Conservation (phyloP, 2,797 vertebrate species). For the Menidia menidia region DNA sequence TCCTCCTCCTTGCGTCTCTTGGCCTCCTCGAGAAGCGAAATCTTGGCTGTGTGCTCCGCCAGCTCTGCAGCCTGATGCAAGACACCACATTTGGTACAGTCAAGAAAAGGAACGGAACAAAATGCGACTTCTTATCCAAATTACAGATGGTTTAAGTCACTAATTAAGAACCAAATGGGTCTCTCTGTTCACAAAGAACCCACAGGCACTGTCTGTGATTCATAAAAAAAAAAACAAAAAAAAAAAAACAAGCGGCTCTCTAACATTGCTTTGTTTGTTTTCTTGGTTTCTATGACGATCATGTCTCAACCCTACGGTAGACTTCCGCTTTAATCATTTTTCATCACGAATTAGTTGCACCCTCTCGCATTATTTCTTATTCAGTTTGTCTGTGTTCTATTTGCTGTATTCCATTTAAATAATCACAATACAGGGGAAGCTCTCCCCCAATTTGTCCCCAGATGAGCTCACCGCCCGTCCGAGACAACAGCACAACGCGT, state of each 20-base stretch:
- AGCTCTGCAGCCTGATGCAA: conserved; percentile 88
- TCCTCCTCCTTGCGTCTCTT: conserved; percentile 90
- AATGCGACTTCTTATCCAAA: neutral
- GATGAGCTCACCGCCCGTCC: neutral
- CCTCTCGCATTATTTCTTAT: no score
- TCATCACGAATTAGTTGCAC: no score
- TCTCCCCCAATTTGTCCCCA: neutral
- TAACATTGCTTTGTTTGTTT: no score
- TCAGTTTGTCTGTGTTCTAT: neutral
- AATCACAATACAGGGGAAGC: no score
- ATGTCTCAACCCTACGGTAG: no score
- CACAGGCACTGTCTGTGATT: no score
- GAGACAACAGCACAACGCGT: neutral
- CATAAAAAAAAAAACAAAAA: no score
- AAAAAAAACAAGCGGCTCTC: no score
- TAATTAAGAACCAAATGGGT: neutral
- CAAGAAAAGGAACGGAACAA: neutral
- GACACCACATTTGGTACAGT: conserved; percentile 3
- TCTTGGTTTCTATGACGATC: no score
- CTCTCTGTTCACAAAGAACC: no score
- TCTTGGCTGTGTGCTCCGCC: conserved; percentile 89
- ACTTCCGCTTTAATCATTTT: no score
- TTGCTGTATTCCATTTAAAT: neutral
- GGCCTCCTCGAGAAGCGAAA: conserved; percentile 89
- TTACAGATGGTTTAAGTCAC: no score